Evolutionary conservation across 1,140 invertebrate species (phyloP).

Genomic region (Drosophila lacteicornis): DNA sequence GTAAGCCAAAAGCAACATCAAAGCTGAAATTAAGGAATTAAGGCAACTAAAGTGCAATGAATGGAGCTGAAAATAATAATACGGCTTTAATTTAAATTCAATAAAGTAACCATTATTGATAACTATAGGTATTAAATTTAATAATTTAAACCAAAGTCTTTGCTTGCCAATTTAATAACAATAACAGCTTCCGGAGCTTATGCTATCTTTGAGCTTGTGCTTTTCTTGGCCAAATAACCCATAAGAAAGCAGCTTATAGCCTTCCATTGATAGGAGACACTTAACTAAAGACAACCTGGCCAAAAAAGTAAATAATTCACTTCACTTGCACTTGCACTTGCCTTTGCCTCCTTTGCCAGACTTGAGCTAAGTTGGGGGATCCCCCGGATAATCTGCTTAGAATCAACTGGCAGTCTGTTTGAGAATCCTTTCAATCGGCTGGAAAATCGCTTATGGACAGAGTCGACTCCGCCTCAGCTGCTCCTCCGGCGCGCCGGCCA

Average conservation of each 20-base stretch:
- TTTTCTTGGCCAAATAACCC: conserved; percentile 6
- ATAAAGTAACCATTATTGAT: not conserved
- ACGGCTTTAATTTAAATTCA: not conserved
- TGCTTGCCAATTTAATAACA: not conserved
- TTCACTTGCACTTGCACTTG: conserved; percentile 29
- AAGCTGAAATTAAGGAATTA: conserved; percentile 30
- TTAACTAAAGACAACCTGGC: conserved; percentile 16
- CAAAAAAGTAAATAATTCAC: conserved; percentile 34
- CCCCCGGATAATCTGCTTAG: conserved; percentile 39
- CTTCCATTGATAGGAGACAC: conserved; percentile 6
- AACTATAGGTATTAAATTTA: not conserved
- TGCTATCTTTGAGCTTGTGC: conserved; percentile 1
- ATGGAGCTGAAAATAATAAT: not conserved
- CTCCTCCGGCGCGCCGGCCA: not conserved
- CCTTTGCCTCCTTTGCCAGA: no score
- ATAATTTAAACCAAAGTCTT: no score
- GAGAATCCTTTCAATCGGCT: conserved; percentile 50
- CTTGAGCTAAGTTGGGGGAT: not conserved
- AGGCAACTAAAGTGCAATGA: not conserved
- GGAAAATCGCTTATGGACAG: conserved; percentile 43
- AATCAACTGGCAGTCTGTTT: conserved; percentile 46
- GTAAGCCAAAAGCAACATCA: conserved; percentile 22
- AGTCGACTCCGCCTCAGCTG: conserved; percentile 3
- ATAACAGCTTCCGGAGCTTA: not conserved
- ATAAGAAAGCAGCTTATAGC: conserved; percentile 22